Percentiles rank a stretch among this genome's conserved stretches.
Evolutionary conservation across 2,888 invertebrate species (phyloP).

Genomic region (Megalurothrips usitatus): DNA sequence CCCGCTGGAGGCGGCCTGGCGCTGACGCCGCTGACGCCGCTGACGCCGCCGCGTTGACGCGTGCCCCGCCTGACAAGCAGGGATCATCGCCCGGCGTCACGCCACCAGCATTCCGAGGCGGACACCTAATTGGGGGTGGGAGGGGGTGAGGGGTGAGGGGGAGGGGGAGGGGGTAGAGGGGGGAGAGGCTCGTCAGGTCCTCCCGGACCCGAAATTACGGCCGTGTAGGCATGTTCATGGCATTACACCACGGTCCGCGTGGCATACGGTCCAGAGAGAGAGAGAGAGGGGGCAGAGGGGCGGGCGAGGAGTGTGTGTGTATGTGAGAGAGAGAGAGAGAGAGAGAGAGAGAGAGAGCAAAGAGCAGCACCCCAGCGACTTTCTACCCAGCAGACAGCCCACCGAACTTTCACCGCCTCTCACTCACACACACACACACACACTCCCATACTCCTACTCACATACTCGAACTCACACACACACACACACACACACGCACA

Average conservation of each 20-base stretch:
- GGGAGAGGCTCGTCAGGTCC: too few species aligned
- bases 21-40: not conserved
- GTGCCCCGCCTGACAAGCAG: conserved; percentile 5
- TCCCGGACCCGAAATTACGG: not conserved
- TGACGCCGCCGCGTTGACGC: not conserved
- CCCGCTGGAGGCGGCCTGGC: too few species aligned
- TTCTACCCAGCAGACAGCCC: not conserved
- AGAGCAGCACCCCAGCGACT: not conserved
- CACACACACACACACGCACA: too few species aligned
- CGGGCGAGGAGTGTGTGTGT: too few species aligned
- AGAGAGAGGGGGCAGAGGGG: too few species aligned
- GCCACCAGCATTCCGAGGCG: conserved; percentile 5
- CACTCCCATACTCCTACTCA: too few species aligned
- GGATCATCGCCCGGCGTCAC: not conserved
- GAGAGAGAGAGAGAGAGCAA: not conserved
- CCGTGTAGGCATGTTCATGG: not conserved
- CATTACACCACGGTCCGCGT: not conserved
- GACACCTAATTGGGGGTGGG: not conserved
- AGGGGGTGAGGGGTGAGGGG: not conserved
- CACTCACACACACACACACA: too few species aligned
- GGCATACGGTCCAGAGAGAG: too few species aligned
- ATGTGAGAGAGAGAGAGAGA: too few species aligned
- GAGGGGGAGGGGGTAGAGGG: too few species aligned
- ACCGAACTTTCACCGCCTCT: too few species aligned
- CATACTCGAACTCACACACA: too few species aligned